phyloP scores from a whole-genome alignment of 1,140 invertebrate genomes.

The Arion vulgaris region DNA sequence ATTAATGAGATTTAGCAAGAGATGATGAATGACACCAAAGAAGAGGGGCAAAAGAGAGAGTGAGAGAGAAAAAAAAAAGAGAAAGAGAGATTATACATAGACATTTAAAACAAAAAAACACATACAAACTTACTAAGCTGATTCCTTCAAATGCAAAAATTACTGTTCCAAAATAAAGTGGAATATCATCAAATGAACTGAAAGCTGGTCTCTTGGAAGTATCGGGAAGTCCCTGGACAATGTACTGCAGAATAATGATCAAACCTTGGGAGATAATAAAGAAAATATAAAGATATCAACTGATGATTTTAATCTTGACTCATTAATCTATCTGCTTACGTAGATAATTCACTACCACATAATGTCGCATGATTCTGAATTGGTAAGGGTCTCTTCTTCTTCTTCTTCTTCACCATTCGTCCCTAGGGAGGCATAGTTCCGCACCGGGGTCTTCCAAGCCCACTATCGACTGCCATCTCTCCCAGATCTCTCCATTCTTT shows the following conservation, averaged over 20 bases:
- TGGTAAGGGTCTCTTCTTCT: not conserved
- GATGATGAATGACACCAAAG: too few relatives aligned
- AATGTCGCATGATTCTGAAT: not conserved
- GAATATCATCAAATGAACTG: slow-evolving; percentile 80
- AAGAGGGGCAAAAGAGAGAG: slow-evolving; percentile 88
- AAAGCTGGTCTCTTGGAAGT: slow-evolving; percentile 77
- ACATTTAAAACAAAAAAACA: not conserved
- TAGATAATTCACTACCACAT: too few relatives aligned
- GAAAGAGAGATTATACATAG: too few relatives aligned
- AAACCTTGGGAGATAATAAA: slow-evolving; percentile 60
- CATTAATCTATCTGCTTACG: too few relatives aligned
- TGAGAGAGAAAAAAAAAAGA: too few relatives aligned
- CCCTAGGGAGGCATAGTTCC: too few relatives aligned
- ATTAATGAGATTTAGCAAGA: too few relatives aligned
- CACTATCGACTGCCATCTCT: not conserved
- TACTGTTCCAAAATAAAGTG: slow-evolving; percentile 83
- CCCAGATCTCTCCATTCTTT: too few relatives aligned
- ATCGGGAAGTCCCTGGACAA: slow-evolving; percentile 62
- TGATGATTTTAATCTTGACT: too few relatives aligned
- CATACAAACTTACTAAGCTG: slow-evolving; percentile 72
- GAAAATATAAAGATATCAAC: not conserved
- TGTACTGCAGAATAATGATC: slow-evolving; percentile 71
- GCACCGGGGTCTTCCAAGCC: too few relatives aligned
- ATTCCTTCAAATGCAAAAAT: slow-evolving; percentile 93
- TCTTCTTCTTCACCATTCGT: too few relatives aligned